Base-by-base conservation (phyloP, 1,140 invertebrate species). In the Mya arenaria region DNA sequence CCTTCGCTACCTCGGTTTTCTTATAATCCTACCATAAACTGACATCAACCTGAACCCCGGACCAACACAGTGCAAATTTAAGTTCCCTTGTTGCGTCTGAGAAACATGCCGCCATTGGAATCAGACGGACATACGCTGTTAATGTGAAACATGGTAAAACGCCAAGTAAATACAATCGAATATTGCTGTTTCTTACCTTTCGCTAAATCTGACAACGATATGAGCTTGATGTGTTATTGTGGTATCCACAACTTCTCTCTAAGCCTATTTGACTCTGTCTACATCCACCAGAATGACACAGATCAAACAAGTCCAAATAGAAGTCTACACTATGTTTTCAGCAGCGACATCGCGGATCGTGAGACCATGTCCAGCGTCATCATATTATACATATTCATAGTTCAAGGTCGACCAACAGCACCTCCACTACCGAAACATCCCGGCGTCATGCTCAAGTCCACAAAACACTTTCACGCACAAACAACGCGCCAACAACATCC, bases 171-270 rank as follows among this genome's bases (percentile, higher is more conserved):
- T 68, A 41, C 65, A 68, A 39, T n/a, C 44, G 65, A 68, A 68
- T 68, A 25, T 41, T 68, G 65, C 34, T 68, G 65, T 68, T 25
- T 68, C 23, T 39, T 68, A 25, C 65, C 65, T 10, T 68, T 39
- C 65, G 44, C 65, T 68, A 68, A 68, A 68, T 37, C 65, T 41
- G 65, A 68, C 37, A 68, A 41, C 23, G 65, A 68, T 68, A 68
- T 68, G 58, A 17, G 13, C 25, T 60, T 60, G 15, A 60, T 25
- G 28, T 60, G n/a, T n/a, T n/a, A n/a, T n/a, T n/a, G 58, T 13
- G 58, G 13, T 28, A 60, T 60, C 25, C 62, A 28, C 17, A 65
- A 65, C 62, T 65, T 65, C 62, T 65, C 62, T 28, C 10, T 25
- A 13, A 60, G 10, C 62, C 10, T 68, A 37, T 41, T 41, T 44